Base-by-base conservation (phyloP, 2,888 invertebrate genomes). In the Papilio demoleus region DNA sequence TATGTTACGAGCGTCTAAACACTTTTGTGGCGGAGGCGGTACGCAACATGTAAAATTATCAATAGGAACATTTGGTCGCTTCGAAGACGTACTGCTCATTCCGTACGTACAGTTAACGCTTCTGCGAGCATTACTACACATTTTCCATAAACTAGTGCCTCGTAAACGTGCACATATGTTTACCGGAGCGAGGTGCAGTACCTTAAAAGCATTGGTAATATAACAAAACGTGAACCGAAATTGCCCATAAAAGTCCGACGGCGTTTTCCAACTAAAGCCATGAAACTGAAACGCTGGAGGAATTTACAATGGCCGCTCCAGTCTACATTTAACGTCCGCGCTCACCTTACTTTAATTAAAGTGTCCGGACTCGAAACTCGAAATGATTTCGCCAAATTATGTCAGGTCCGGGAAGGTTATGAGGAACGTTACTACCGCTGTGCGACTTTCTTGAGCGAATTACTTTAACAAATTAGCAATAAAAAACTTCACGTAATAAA, bases 141-240 rank as follows among this genome's bases (percentile, higher is more conserved):
- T 88, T 84, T 85, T 83, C 88, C 88, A 89, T 91, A 89, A 88
- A 87, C 86, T 87, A 88, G 86, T 85, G 79, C 81, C 79, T 84
- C 89, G 81, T 91, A 91, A 92, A 90, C 81, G 81, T 81, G 85
- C 90, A 88, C 90, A 91, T 89, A 89, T 91, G 92, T 91, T 90
- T 91, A 88, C 90, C 87, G 81, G 85, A 80, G 86, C 86, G 83
- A 87, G 90, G 91, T 87, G 89, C 88, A 90, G 89, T 86, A 87
- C 90, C 92, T 92, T 93, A 93, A 93, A 93, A 93, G 93, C 92
- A 92, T 92, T 92, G 93, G 92, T 90, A 92, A 88, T 93, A 92
- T 93, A 93, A 92, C 93, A 93, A 93, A 93, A 90, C 92, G 93
- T 85, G 93, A 90, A 93, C 93, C 93, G 90, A 93, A 93, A 93